Evolutionary conservation across 2,113 vertebrate species (phyloP), one percentile per base, ranked within the genome.

Genomic region (Trichomycterus rosablanca): DNA sequence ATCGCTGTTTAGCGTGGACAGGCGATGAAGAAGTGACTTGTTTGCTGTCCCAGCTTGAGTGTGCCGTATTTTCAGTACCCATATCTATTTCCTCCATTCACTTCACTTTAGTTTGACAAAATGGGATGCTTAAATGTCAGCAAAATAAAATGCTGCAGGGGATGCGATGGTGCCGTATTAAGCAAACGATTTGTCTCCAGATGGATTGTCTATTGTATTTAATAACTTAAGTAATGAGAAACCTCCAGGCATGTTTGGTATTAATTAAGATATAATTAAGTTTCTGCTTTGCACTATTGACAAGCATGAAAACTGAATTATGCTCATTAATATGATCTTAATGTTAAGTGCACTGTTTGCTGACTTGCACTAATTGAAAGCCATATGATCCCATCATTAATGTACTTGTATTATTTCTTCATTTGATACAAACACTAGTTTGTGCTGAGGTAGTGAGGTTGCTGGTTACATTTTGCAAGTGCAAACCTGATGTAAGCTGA

Each of bases 51-150:
- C 49, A 26, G 24, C 23, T 57, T 9, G 16, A 65, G 44, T 19
- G 28, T 34, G 2, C 32, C 56, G n/a, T 18, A 39, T 40, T 48
- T 49, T 65, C 62, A 65, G 32, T 65, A 57, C 63, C 52, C 23
- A 39, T 65, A 55, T 65, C 44, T 65, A 49, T 65, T 65, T 65
- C 63, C 63, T 65, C 22, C 45, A 65, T 56, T 65, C 32, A 26
- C 40, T 64, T 55, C 42, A 28, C 52, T 65, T 65, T 57, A 49
- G 16, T 57, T 57, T 40, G 20, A 12, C 28, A 45, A 64, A 55
- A 22, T 16, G 35, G 12, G 23, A 40, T 8, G 14, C 34, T 49
- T 16, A 49, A 65, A 56, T 57, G 23, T 28, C 42, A 57, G 22
- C 2, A 12, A 8, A 56, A 20, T 23, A 22, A 12, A 23, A 37